Evolutionary conservation across 1,140 invertebrate genomes (phyloP), one percentile per base, ranked within the genome.

Genomic region (Himalopsyche phryganea): DNA sequence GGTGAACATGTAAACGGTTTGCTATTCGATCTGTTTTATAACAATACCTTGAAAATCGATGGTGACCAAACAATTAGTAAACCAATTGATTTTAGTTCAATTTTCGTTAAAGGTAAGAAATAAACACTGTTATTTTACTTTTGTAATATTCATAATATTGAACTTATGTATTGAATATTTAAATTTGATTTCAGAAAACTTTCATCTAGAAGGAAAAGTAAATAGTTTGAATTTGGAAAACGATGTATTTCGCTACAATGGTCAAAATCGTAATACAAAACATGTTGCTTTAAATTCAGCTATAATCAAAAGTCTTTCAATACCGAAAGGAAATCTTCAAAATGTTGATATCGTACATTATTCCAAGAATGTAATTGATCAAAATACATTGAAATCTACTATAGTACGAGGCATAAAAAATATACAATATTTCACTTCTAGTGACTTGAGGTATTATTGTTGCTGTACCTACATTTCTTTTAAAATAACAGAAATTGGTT

Each of bases 201-300:
- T 56, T 17, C 23, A 28, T 11, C 5, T 61, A 40, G 5, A 46
- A 28, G 53, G 53, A 36, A 49, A 17, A 2, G 35, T 61, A 47
- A 61, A 61, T 20, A n/a, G 23, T 52, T 23, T 52, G n/a, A 61
- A 61, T 48, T 32, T 61, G 13, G 17, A 14, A 6, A 38, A 15
- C 11, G 60, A 61, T 32, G 50, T 53, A 15, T 53, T 45, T 42
- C 40, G 6, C 10, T 23, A 44, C 6, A 28, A 19, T 4, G 13
- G 14, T 9, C 19, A 38, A 42, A 53, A 53, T 53, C 11, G 32
- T 17, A 28, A 28, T 28, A 28, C 23, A 28, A 3, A 28, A 28
- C 15, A 40, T 40, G n/a, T 13, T 3, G 5, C 11, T 6, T 40
- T 40, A 40, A 40, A 15, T 3, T 4, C 11, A 40, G 38, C 38